Base-by-base conservation (phyloP, 1,140 invertebrate genomes). In the Archivesica marissinica region DNA sequence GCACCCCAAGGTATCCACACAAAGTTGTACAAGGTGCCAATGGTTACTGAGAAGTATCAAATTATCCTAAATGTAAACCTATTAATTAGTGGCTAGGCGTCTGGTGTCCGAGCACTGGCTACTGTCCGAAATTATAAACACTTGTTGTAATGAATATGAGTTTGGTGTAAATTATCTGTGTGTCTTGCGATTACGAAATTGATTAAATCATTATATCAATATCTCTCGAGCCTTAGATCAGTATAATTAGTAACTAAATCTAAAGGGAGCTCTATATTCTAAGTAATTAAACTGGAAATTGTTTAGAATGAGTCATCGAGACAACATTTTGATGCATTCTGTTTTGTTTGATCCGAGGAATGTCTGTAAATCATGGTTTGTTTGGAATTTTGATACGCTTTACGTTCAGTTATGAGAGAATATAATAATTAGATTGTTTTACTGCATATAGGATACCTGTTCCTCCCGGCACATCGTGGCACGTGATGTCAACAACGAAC, bases 341-440 rank as follows among this genome's bases (percentile, higher is more conserved):
- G 59, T 33, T 35, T 59, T 59, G 33, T 6, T 59, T 59, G 6
- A 28, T 2, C 56, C 56, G 1, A 6, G 59, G 30, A 64, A 33
- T 64, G 59, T 64, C 59, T 64, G 59, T 64, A 64, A 64, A 64
- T 64, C 59, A 25, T 64, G 59, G 33, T 64, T 64, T 33, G 68
- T 72, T 72, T 72, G 68, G 68, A 72, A 72, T 72, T 70, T 50
- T 72, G 68, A 72, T 72, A 44, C 28, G 28, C 2, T 70, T 72
- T 72, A 47, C 68, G 17, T 28, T 72, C 25, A 50, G 41, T 47
- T 72, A 72, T 33, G 25, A 9, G 41, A 41, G 66, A 70, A 44
- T 33, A 72, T 72, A 72, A 72, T 72, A 41, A 72, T 47, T 72
- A 30, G 28, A 72, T 72, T 72, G 68, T 72, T 47, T 47, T 72